These are phyloP conservation scores for Ecdyonurus torrentis DNA, from an alignment of 2,888 invertebrate species.

Conservation along the genomic window DNA sequence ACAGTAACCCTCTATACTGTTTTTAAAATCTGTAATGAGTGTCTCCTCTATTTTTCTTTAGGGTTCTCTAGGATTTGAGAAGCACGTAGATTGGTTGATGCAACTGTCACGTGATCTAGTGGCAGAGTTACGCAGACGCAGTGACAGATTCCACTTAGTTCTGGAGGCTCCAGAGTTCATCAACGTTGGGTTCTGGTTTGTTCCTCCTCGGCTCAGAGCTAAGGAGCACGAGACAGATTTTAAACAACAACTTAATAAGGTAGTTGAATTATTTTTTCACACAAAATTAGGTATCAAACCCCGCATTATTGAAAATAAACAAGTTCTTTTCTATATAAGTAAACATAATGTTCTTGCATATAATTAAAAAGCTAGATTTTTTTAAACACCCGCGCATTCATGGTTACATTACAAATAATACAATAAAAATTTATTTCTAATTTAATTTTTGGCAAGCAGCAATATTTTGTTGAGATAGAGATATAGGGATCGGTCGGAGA, in stretches of 20 bases:
- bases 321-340: too few relatives aligned
- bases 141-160: conserved; percentile 27
- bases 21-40: neutral
- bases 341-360: too few relatives aligned
- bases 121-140: conserved; percentile 24
- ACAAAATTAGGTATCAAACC: neutral
- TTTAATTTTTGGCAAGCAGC: too few relatives aligned
- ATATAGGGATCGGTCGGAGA: too few relatives aligned
- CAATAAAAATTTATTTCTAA: too few relatives aligned
- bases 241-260: conserved; percentile 26
- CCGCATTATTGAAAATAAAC: too few relatives aligned
- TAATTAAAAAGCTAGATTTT: too few relatives aligned
- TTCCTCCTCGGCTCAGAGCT: conserved; percentile 27
- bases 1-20: neutral
- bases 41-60: conserved; percentile 15
- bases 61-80: conserved; percentile 33
- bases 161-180: conserved; percentile 39
- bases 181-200: conserved; percentile 56
- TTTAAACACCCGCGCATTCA: too few relatives aligned
- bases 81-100: conserved; percentile 34
- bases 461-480: too few relatives aligned
- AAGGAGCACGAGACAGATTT: conserved; percentile 22
- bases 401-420: too few relatives aligned
- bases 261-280: conserved; percentile 16
- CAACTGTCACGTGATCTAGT: conserved; percentile 29